Conservation (phyloP, 2,888 invertebrate species). For the Leucophenga maculata region DNA sequence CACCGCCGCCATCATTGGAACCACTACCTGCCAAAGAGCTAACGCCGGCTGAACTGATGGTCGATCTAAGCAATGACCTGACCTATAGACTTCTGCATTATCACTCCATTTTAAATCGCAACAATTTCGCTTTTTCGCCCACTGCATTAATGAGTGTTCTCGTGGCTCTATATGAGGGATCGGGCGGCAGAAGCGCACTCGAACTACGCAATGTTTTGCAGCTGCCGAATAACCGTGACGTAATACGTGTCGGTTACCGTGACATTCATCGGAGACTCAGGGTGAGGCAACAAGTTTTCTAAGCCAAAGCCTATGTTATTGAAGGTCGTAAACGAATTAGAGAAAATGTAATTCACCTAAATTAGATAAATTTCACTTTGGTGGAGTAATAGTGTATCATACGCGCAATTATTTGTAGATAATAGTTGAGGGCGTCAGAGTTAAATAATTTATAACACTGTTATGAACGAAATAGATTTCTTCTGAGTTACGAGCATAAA, state of each 20-base stretch:
- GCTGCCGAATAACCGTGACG: slow-evolving; percentile 81
- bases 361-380: too few relatives aligned
- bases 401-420: too few relatives aligned
- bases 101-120: slow-evolving; percentile 81
- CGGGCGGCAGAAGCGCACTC: slow-evolving; percentile 80
- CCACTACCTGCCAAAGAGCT: slow-evolving; percentile 55
- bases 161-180: slow-evolving; percentile 85
- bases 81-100: slow-evolving; percentile 80
- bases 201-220: slow-evolving; percentile 82
- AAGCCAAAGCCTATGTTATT: too few relatives aligned
- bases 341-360: too few relatives aligned
- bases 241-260: slow-evolving; percentile 84
- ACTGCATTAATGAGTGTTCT: slow-evolving; percentile 86
- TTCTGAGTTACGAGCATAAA: too few relatives aligned
- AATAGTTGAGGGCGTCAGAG: too few relatives aligned
- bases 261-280: slow-evolving; percentile 87
- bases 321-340: too few relatives aligned
- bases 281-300: slow-evolving; percentile 74
- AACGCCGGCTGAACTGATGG: slow-evolving; percentile 82
- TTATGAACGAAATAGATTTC: too few relatives aligned
- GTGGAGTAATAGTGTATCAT: too few relatives aligned
- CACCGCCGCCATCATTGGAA: slow-evolving; percentile 46
- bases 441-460: too few relatives aligned
- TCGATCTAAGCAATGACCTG: slow-evolving; percentile 84
- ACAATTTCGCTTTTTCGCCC: slow-evolving; percentile 89